Evolutionary conservation across 2,797 vertebrate species (phyloP).

Genomic region (Strix occidentalis): DNA sequence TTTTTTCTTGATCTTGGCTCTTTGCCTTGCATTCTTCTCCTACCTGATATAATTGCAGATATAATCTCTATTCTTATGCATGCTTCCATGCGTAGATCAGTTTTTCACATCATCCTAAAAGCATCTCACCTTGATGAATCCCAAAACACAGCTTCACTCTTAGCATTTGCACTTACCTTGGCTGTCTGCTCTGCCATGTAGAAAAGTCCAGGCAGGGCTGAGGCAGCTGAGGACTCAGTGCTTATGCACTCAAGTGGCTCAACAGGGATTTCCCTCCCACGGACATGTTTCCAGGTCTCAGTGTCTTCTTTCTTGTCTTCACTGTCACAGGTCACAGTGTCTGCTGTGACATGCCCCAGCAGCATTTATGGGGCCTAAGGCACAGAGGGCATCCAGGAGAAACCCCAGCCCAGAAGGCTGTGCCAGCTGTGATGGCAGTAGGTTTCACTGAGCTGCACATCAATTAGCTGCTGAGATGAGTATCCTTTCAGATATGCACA

Average conservation of each 20-base stretch:
- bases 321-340: no score
- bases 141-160: background rate
- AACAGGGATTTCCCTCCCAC: background rate
- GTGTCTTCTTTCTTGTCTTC: background rate
- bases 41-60: background rate
- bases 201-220: background rate
- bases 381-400: background rate
- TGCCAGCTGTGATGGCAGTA: background rate
- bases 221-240: background rate
- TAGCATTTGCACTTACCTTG: background rate
- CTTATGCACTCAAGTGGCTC: accelerated
- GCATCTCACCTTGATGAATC: background rate
- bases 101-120: background rate
- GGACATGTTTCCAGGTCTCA: background rate
- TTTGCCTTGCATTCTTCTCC: background rate
- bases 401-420: background rate
- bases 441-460: conserved; percentile 42
- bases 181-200: background rate
- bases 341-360: background rate
- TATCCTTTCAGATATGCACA: conserved; percentile 60
- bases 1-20: background rate
- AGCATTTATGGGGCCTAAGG: background rate
- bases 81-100: accelerated
- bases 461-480: conserved; percentile 38
- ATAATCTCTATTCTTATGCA: background rate